Percentiles rank a stretch among this genome's conserved stretches.
phyloP scores from a whole-genome alignment of 2,113 vertebrate genomes.

The Helogale parvula region DNA sequence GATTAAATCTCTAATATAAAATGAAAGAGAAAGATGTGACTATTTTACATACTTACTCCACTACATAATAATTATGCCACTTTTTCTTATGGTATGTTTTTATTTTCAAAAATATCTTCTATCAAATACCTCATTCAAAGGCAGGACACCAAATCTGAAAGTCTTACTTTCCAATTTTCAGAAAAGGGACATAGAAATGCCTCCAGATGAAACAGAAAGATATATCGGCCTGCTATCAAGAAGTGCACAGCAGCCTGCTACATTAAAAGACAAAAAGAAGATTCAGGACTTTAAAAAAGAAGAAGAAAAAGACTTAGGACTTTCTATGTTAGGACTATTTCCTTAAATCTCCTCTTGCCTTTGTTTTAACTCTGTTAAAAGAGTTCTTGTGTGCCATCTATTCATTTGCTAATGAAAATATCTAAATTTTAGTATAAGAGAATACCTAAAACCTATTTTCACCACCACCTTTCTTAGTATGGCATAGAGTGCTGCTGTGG shows the following conservation, averaged over 20 bases:
- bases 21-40: not conserved
- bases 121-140: not conserved
- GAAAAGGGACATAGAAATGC: not conserved
- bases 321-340: not conserved
- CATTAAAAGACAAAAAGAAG: slow-evolving; percentile 1
- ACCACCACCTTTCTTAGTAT: not conserved
- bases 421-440: not conserved
- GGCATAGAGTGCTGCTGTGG: not conserved
- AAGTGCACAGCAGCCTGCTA: not conserved
- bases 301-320: not conserved
- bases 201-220: not conserved
- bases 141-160: not conserved
- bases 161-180: not conserved
- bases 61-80: not conserved
- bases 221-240: not conserved
- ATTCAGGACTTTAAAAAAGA: not conserved
- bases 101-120: slow-evolving; percentile 32
- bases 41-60: not conserved
- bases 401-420: not conserved
- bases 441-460: not conserved
- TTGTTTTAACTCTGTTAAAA: not conserved
- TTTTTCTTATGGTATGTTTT: not conserved
- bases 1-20: not conserved
- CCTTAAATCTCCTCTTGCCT: not conserved
- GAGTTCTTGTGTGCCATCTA: not conserved